These are phyloP conservation scores for Myodes glareolus DNA, from an alignment of 2,113 vertebrate genomes.

Conservation along the genomic window DNA sequence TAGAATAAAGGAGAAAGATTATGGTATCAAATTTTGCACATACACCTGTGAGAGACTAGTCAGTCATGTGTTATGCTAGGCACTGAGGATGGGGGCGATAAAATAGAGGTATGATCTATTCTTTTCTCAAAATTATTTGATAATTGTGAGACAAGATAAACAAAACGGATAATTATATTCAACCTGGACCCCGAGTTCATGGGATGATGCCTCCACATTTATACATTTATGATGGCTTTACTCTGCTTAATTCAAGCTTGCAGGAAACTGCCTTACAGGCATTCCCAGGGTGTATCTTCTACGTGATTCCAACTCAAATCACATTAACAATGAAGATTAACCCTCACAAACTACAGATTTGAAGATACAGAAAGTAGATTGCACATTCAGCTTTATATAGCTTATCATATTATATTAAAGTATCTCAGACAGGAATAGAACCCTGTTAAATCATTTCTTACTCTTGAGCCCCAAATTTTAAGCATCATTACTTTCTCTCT, in stretches of 20 bases:
- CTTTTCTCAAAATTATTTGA: background rate
- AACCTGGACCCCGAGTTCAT: background rate
- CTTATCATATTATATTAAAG: background rate
- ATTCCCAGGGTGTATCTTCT: background rate
- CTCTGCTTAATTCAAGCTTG: background rate
- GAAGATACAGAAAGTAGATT: background rate
- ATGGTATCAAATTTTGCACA: background rate
- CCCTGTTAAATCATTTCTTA: background rate
- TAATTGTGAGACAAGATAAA: background rate
- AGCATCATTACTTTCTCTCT: slow-evolving; percentile 15
- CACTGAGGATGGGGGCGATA: background rate
- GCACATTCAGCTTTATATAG: background rate
- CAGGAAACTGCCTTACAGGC: background rate
- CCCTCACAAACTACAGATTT: background rate
- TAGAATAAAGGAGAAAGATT: background rate
- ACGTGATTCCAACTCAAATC: background rate
- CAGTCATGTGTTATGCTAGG: background rate
- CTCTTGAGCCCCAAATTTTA: background rate
- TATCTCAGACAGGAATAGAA: slow-evolving; percentile 7
- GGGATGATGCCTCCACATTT: background rate
- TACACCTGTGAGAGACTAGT: background rate
- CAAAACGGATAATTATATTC: background rate
- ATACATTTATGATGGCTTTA: background rate
- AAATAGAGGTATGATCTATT: background rate
- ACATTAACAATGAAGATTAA: background rate